These are phyloP conservation scores for Neodiprion virginianus DNA, from an alignment of 1,140 invertebrate genomes.

Conservation along the genomic window DNA sequence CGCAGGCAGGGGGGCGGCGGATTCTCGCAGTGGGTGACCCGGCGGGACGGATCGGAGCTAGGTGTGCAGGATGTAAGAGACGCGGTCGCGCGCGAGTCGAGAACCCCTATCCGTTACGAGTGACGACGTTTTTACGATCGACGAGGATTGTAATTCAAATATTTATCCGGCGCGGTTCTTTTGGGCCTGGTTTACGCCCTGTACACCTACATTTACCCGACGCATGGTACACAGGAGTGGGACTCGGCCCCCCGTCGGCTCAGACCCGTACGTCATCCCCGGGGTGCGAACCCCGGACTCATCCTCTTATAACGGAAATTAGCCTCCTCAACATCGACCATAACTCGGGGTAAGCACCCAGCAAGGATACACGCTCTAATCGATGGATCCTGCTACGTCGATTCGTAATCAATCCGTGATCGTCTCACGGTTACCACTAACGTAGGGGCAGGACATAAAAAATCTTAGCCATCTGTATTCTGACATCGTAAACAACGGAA, in stretches of 20 bases:
- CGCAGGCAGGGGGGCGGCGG: background rate
- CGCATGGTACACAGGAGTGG: conserved; percentile 15
- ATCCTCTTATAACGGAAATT: background rate
- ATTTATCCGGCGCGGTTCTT: conserved; percentile 53
- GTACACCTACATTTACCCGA: conserved; percentile 34
- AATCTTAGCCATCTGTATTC: too few species aligned
- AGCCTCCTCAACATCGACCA: too few species aligned
- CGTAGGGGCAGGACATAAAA: too few species aligned
- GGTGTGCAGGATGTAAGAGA: background rate
- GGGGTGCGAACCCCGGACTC: conserved; percentile 40
- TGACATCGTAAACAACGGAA: too few species aligned
- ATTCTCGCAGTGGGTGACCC: conserved; percentile 1
- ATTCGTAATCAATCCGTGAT: too few species aligned
- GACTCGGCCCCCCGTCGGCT: conserved; percentile 47
- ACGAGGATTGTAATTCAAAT: conserved; percentile 55
- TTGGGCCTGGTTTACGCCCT: conserved; percentile 50
- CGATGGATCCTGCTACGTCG: too few species aligned
- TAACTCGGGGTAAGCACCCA: too few species aligned
- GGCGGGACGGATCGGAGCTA: background rate
- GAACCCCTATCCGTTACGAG: conserved; percentile 47
- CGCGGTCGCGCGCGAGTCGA: conserved; percentile 1
- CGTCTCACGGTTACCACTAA: too few species aligned
- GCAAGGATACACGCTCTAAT: too few species aligned
- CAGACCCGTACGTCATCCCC: conserved; percentile 55
- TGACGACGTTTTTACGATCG: conserved; percentile 57